Percentiles rank a stretch among this genome's conserved stretches.
Evolutionary conservation across 2,113 vertebrate genomes (phyloP).

Genomic region (Saguinus midas): DNA sequence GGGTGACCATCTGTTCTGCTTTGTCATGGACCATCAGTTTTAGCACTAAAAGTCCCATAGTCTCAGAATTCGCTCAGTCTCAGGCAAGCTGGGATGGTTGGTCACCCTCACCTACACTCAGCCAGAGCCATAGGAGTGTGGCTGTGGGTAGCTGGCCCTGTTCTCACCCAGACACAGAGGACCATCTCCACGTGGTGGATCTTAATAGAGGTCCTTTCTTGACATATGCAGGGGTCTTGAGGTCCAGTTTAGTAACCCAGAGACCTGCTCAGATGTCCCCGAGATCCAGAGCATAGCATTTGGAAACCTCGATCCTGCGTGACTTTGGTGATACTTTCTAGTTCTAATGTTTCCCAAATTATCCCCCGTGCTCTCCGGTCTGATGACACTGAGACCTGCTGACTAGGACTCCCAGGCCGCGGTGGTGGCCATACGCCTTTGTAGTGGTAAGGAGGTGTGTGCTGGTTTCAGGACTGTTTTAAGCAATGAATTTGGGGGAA

Average conservation of each 20-base stretch:
- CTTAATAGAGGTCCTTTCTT: not conserved
- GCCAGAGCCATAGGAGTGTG: not conserved
- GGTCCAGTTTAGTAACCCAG: not conserved
- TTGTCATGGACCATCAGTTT: not conserved
- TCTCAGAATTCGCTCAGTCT: not conserved
- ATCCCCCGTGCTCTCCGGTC: not conserved
- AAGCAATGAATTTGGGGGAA: not conserved
- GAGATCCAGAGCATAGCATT: not conserved
- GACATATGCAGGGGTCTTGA: not conserved
- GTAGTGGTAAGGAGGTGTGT: not conserved
- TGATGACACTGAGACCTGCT: not conserved
- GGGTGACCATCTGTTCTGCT: not conserved
- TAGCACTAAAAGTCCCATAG: not conserved
- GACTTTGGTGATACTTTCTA: not conserved
- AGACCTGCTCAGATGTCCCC: not conserved
- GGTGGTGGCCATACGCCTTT: not conserved
- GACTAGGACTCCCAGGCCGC: not conserved
- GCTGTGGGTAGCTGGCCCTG: not conserved
- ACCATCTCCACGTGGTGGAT: not conserved
- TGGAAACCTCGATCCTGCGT: not conserved
- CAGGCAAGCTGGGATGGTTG: accelerated
- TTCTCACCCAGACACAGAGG: not conserved
- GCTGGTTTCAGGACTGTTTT: not conserved
- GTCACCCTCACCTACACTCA: too few species aligned
- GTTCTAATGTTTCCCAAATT: not conserved